Percentiles rank a stretch among this genome's conserved stretches.
Conservation (phyloP, 2,797 vertebrate species). For the Austrolebias charrua region DNA sequence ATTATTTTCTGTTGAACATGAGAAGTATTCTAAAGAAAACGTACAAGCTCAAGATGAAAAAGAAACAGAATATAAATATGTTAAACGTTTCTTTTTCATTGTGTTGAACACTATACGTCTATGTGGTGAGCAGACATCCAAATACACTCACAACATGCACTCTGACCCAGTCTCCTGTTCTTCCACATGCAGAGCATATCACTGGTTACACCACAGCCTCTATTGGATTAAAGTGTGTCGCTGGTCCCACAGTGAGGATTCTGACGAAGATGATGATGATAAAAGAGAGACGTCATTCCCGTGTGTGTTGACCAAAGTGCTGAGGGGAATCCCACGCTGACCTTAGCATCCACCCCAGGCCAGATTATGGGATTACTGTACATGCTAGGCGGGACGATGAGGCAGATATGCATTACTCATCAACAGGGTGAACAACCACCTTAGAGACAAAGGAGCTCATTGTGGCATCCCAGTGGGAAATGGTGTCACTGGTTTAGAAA, state of each 20-base stretch:
- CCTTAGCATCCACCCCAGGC: constrained; percentile 36
- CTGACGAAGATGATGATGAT: constrained; percentile 17
- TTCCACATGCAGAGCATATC: not conserved
- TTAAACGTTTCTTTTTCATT: too few relatives aligned
- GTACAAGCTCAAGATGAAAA: not conserved
- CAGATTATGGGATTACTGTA: constrained; percentile 60
- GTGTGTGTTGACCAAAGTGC: constrained; percentile 5
- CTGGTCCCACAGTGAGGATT: constrained; percentile 12
- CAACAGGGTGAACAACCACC: constrained; percentile 52
- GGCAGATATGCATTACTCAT: constrained; percentile 59
- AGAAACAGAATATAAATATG: not conserved
- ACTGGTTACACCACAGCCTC: not conserved
- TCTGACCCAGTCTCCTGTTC: not conserved
- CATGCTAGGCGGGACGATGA: constrained; percentile 39
- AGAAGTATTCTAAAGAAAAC: constrained; percentile 1
- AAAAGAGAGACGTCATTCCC: constrained; percentile 8
- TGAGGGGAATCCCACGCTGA: constrained; percentile 54
- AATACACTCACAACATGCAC: not conserved
- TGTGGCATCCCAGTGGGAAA: constrained; percentile 35
- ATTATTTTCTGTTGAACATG: not conserved
- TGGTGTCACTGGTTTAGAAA: constrained; percentile 46
- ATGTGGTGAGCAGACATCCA: not conserved
- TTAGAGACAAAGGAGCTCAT: constrained; percentile 62
- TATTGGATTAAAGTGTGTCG: constrained; percentile 9
- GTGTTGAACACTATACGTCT: too few relatives aligned